These are phyloP conservation scores for Numida meleagris DNA, from an alignment of 2,113 vertebrate species.

Conservation along the genomic window DNA sequence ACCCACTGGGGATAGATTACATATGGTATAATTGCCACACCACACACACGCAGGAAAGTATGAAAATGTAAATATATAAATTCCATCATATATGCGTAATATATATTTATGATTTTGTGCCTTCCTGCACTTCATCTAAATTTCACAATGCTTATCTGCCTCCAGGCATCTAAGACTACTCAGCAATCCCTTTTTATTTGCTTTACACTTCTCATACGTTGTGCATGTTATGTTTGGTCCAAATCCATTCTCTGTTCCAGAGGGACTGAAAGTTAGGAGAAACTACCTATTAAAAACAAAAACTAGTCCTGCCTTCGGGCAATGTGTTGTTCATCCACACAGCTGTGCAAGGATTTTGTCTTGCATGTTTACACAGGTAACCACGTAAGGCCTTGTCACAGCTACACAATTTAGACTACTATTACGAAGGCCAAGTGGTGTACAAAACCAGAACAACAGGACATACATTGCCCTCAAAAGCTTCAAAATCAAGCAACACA, in stretches of 20 bases:
- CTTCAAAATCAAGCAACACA: not conserved
- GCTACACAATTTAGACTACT: not conserved
- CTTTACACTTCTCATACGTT: not conserved
- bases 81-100: no score
- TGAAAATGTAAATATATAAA: not conserved
- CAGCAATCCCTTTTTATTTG: not conserved
- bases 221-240: not conserved
- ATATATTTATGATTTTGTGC: not conserved
- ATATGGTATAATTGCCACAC: not conserved
- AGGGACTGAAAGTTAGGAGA: not conserved
- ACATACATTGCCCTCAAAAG: fast-evolving
- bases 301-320: not conserved
- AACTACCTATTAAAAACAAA: not conserved
- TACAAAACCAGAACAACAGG: not conserved
- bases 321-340: not conserved
- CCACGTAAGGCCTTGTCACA: not conserved
- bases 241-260: not conserved
- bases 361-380: not conserved
- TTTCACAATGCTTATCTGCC: not conserved
- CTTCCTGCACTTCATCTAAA: not conserved
- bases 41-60: not conserved
- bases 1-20: not conserved
- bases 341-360: not conserved
- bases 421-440: not conserved
- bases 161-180: not conserved